Conservation (phyloP, 2,888 invertebrate species). For the Macaria liturata region DNA sequence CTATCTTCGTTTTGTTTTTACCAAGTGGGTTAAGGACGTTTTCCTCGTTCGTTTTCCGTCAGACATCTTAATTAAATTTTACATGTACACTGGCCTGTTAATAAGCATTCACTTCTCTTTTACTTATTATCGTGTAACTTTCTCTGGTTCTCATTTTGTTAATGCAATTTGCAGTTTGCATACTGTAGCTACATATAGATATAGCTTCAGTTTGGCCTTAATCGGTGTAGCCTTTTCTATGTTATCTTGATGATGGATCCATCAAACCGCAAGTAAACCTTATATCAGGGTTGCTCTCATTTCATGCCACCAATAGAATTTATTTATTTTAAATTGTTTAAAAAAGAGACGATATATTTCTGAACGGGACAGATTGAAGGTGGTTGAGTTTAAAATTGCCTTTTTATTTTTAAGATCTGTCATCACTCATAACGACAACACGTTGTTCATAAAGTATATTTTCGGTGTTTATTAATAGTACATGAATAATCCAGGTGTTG, state of each 20-base stretch:
- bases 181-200: not conserved
- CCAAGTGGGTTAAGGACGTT: constrained; percentile 46
- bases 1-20: constrained; percentile 24
- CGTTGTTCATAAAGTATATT: constrained; percentile 29
- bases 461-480: constrained; percentile 44
- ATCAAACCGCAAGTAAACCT: no score
- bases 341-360: no score
- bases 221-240: constrained; percentile 13
- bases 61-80: constrained; percentile 41
- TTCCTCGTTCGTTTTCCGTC: constrained; percentile 39
- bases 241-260: constrained; percentile 23
- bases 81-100: constrained; percentile 26
- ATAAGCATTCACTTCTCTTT: constrained; percentile 26
- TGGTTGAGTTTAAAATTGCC: no score
- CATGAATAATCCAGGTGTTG: constrained; percentile 58
- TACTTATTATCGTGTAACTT: constrained; percentile 22
- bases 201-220: constrained; percentile 15
- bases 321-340: not conserved
- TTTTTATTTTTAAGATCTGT: constrained; percentile 21
- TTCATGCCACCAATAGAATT: constrained; percentile 10
- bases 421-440: constrained; percentile 41
- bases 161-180: constrained; percentile 14
- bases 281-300: constrained; percentile 14
- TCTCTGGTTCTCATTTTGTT: constrained; percentile 26
- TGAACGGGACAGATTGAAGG: no score